Evolutionary conservation across 2,797 vertebrate genomes (phyloP).

Genomic region (Catharus ustulatus): DNA sequence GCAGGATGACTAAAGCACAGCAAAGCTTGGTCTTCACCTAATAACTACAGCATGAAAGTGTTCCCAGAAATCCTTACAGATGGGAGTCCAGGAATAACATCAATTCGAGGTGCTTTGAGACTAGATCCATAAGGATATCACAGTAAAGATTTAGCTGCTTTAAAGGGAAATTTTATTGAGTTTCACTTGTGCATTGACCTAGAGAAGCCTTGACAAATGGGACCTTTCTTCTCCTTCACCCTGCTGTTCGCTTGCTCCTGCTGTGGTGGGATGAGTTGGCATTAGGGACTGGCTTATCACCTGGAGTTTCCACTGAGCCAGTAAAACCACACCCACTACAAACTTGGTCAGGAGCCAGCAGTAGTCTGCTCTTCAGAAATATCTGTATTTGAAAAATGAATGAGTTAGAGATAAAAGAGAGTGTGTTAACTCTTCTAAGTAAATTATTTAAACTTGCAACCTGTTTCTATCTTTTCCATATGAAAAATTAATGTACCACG

Average conservation of each 20-base stretch:
- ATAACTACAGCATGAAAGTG: neutral
- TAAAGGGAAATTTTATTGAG: neutral
- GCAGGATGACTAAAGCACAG: neutral
- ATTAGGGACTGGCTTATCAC: neutral
- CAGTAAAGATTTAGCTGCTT: neutral
- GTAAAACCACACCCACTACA: neutral
- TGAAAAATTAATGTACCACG: constrained; percentile 55
- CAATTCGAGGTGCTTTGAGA: neutral
- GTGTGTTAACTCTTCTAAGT: constrained; percentile 46
- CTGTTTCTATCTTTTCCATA: constrained; percentile 54
- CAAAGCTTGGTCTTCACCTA: neutral
- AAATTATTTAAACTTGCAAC: constrained; percentile 70
- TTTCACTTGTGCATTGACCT: neutral
- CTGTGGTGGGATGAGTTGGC: neutral
- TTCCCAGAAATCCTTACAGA: neutral
- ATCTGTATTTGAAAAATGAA: constrained; percentile 43
- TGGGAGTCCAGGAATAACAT: neutral
- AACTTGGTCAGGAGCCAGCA: neutral
- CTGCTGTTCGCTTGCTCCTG: neutral
- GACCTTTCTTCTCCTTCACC: neutral
- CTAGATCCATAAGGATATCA: neutral
- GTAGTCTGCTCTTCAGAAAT: constrained; percentile 6
- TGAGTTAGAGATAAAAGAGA: constrained; percentile 31
- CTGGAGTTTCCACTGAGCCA: neutral
- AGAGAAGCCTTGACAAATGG: neutral